These are phyloP conservation scores for Euproctis similis DNA, from an alignment of 2,888 invertebrate genomes.

Conservation along the genomic window DNA sequence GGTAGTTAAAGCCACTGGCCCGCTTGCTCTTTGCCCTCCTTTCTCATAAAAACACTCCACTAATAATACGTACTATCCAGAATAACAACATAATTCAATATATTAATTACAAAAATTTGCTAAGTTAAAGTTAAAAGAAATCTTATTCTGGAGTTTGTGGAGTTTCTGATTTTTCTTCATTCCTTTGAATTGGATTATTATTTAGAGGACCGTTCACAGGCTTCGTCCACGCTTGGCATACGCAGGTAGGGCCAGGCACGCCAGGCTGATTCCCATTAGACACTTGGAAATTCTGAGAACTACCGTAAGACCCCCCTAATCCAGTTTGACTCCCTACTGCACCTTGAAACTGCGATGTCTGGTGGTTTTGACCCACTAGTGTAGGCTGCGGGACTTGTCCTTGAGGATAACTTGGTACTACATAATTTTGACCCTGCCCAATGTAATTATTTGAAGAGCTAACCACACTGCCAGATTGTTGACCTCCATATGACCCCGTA, in stretches of 20 bases:
- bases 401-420: conserved; percentile 8
- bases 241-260: conserved; percentile 48
- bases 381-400: conserved; percentile 11
- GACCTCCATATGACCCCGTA: conserved; percentile 12
- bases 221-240: conserved; percentile 64
- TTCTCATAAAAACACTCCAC: no score
- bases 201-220: conserved; percentile 27
- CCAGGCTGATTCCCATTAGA: conserved; percentile 35
- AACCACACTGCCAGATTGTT: conserved; percentile 7
- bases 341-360: conserved; percentile 12
- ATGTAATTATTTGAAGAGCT: conserved; percentile 4
- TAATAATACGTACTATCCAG: no score
- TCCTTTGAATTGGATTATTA: conserved; percentile 22
- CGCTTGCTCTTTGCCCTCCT: no score
- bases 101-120: no score
- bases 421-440: conserved; percentile 5
- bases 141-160: no score
- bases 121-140: no score
- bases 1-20: no score
- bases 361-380: conserved; percentile 18
- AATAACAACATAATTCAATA: no score
- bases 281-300: conserved; percentile 35
- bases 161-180: conserved; percentile 20
- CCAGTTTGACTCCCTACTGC: conserved; percentile 1
- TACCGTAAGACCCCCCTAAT: conserved; percentile 10